Base-by-base conservation (phyloP, 2,797 vertebrate genomes). In the Lutjanus campechanus region DNA sequence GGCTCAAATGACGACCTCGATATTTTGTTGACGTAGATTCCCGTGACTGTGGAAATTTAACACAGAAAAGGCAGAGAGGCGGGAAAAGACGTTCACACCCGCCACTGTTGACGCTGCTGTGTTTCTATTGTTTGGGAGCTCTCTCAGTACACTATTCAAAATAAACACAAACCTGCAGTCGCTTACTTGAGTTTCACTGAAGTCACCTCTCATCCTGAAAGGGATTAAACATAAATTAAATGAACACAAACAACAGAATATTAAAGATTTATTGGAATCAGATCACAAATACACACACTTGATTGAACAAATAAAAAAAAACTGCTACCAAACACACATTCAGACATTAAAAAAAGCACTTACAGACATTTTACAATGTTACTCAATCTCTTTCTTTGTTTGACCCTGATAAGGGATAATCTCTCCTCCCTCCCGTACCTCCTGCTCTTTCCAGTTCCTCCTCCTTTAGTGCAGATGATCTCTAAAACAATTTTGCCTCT, bases 181-280 rank as follows among this genome's bases (percentile, higher is more conserved):
- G 61, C 63, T 70, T 63, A 49, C 62, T 66, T 58, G 11, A 41
- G 43, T 77, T 79, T 78, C 60, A 29, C 36, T 50, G 36, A 8
- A 12, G 36, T 58, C 58, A 66, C 5, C n/a, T 25, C n/a, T 56
- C 19, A 16, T 17, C 43, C 50, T 65, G 56, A 68, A 65, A 69
- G 41, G 4, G 19, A n/a, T 54, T 2, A 11, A 73, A 25, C 19
- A 54, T 15, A 19, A 22, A 66, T n/a, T 15, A 19, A 22, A 66
- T n/a, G 19, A 65, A 79, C 11, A 58, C 47, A 69, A 85, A 63
- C 9, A 8, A 36, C 46, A 65, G 69, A 85, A 76, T 68, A 77
- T 89, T 70, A 85, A 75, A 88, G 69, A 83, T 92, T 93, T 94
- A 95, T 94, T 92, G 17, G 19, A 69, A 85, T 62, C 10, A 3